These are phyloP conservation scores for Hyles euphorbiae DNA, from an alignment of 1,140 invertebrate genomes.

Conservation along the genomic window DNA sequence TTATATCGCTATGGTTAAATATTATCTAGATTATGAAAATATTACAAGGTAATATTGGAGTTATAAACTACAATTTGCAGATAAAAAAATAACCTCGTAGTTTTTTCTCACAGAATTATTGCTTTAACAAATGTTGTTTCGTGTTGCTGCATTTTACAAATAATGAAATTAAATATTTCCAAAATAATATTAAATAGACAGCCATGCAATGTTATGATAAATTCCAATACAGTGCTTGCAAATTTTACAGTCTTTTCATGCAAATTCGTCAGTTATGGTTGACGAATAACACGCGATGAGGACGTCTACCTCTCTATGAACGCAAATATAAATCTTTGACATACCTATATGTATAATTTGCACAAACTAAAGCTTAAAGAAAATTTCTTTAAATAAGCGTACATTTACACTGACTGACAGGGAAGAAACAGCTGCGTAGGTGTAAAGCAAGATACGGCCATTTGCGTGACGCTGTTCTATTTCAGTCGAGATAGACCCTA, in stretches of 20 bases:
- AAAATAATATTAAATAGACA: conserved; percentile 7
- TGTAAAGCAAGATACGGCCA: conserved; percentile 1
- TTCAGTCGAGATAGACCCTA: conserved; percentile 11
- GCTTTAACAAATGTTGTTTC: no score
- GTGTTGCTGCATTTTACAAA: no score
- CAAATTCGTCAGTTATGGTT: conserved; percentile 30
- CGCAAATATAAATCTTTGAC: no score
- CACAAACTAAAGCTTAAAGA: no score
- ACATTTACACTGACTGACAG: no score
- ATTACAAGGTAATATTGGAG: no score
- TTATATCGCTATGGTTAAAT: not conserved
- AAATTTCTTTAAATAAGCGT: no score
- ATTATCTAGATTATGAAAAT: not conserved
- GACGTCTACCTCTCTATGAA: conserved; percentile 14
- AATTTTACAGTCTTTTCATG: conserved; percentile 34
- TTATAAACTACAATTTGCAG: no score
- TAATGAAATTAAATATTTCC: not conserved
- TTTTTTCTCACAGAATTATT: no score
- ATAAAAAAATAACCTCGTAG: no score
- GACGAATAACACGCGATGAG: conserved; percentile 27
- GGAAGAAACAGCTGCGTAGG: not conserved
- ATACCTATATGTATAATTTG: no score
- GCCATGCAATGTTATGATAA: conserved; percentile 24
- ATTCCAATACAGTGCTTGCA: conserved; percentile 19
- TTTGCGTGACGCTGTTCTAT: conserved; percentile 12